Evolutionary conservation across 2,888 invertebrate species (phyloP).

Genomic region (Dascillus cervinus): DNA sequence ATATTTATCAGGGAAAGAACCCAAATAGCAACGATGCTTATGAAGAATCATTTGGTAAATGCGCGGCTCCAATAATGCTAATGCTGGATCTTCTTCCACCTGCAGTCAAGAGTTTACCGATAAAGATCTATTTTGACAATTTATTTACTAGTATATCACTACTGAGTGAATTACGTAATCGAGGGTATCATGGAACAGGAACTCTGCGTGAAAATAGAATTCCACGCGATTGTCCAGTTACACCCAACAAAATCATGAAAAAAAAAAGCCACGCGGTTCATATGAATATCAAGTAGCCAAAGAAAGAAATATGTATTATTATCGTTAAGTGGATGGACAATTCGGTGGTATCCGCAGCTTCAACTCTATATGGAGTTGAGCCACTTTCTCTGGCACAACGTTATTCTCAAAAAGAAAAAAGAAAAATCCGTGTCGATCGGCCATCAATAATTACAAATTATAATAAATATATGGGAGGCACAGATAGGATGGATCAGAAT

Average conservation of each 20-base stretch:
- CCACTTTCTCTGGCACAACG: neutral
- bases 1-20: too few species aligned
- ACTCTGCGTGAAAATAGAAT: constrained; percentile 19
- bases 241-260: constrained; percentile 9
- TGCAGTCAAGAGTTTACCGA: constrained; percentile 13
- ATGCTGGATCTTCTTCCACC: constrained; percentile 17
- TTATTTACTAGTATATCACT: constrained; percentile 17
- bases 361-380: neutral
- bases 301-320: constrained; percentile 14
- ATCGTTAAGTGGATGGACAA: constrained; percentile 7
- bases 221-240: constrained; percentile 15
- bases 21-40: constrained; percentile 17
- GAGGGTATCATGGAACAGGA: constrained; percentile 18
- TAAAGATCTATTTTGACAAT: constrained; percentile 20
- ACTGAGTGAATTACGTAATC: constrained; percentile 12
- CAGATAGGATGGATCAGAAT: constrained; percentile 12
- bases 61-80: constrained; percentile 14
- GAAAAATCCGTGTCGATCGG: constrained; percentile 5
- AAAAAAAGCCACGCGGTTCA: constrained; percentile 9
- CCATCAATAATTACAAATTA: constrained; percentile 15
- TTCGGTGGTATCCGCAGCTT: constrained; percentile 6
- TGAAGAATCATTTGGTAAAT: constrained; percentile 21
- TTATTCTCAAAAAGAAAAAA: constrained; percentile 1
- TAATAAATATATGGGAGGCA: constrained; percentile 21
- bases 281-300: constrained; percentile 7